phyloP scores from a whole-genome alignment of 2,113 vertebrate species.

The Phasianus colchicus region DNA sequence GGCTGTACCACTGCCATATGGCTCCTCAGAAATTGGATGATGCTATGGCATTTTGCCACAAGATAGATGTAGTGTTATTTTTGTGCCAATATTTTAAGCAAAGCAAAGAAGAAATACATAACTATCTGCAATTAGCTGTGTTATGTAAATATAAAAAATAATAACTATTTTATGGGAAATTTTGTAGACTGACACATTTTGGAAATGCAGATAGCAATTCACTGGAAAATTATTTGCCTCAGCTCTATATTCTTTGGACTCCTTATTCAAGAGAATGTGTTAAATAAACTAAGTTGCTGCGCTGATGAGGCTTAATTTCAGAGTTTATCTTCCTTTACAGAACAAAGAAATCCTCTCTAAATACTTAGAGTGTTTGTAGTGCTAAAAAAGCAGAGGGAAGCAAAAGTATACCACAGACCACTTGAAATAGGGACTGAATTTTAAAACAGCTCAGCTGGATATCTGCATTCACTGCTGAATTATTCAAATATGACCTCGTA shows the following conservation, averaged over 20 bases:
- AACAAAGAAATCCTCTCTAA: constrained; percentile 22
- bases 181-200: neutral
- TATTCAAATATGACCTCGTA: neutral
- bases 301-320: constrained; percentile 45
- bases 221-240: constrained; percentile 2
- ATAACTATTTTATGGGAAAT: constrained; percentile 1
- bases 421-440: neutral
- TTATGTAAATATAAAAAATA: constrained; percentile 54
- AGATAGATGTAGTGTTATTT: constrained; percentile 67
- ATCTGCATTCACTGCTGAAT: neutral
- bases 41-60: constrained; percentile 68
- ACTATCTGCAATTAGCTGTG: constrained; percentile 52
- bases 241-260: neutral
- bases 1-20: constrained; percentile 77
- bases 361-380: neutral
- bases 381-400: constrained; percentile 6
- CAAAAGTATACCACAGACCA: neutral
- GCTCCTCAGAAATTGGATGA: constrained; percentile 66
- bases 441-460: neutral
- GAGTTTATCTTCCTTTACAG: constrained; percentile 29
- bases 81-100: constrained; percentile 65
- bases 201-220: constrained; percentile 25
- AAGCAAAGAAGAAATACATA: constrained; percentile 52
- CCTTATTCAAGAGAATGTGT: neutral
- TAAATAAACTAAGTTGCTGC: constrained; percentile 41